Conservation (phyloP, 2,797 vertebrate species). For the Eleutherodactylus coqui region DNA sequence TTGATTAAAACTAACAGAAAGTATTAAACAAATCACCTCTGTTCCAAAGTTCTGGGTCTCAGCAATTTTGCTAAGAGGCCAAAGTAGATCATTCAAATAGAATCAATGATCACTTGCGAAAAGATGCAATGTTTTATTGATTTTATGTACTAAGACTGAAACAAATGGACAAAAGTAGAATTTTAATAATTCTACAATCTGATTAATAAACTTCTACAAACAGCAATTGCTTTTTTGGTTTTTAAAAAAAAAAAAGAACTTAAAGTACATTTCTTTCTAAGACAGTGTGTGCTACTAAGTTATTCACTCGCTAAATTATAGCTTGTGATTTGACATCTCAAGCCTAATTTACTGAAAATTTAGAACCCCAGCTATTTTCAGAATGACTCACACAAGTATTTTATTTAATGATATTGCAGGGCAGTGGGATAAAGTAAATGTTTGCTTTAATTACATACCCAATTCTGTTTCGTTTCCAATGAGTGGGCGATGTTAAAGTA, state of each 20-base stretch:
- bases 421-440: slow-evolving; percentile 53
- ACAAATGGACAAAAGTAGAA: slow-evolving; percentile 15
- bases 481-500: slow-evolving; percentile 50
- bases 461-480: slow-evolving; percentile 42
- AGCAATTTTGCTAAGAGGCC: background rate
- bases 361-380: slow-evolving; percentile 51
- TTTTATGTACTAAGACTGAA: background rate
- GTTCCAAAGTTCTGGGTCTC: background rate
- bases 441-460: slow-evolving; percentile 61
- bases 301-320: slow-evolving; percentile 38
- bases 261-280: slow-evolving; percentile 11
- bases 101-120: slow-evolving; percentile 13
- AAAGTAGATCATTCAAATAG: slow-evolving; percentile 6
- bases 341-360: slow-evolving; percentile 50
- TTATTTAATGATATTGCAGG: slow-evolving; percentile 54
- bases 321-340: slow-evolving; percentile 45
- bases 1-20: slow-evolving; percentile 3
- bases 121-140: background rate
- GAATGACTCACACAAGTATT: slow-evolving; percentile 54
- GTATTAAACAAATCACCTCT: background rate
- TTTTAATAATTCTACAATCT: slow-evolving; percentile 6
- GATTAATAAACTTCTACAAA: background rate
- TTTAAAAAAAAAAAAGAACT: background rate
- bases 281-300: slow-evolving; percentile 28
- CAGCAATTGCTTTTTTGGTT: background rate